Evolutionary conservation across 2,797 vertebrate species (phyloP), one percentile per base, ranked within the genome.

Genomic region (Leptodactylus fallax): DNA sequence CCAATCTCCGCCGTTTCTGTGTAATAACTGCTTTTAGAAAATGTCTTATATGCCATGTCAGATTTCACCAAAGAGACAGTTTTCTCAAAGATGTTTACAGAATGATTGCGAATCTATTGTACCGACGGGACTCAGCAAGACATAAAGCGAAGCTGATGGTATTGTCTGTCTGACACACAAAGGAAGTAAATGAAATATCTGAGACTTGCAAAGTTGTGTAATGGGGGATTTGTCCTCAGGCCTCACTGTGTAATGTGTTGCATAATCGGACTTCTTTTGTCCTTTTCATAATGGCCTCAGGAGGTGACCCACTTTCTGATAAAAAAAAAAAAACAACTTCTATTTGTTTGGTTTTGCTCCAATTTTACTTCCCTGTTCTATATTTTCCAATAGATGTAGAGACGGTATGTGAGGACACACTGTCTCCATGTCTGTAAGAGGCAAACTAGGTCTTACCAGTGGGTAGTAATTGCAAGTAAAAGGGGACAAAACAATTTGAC

Each of bases 301-400:
- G 60, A 85, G 65, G 77, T 88, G 87, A 88, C 87, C 87, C 87
- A 88, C 56, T 88, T 88, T 85, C 9, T 47, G 6, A 12, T 72
- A 45, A 63, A 84, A 8, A 71, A 72, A 53, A 45, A 21, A 17
- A 36, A 45, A 36, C 56, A 63, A 47, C 12, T 47, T n/a, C 27
- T 13, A 49, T 71, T 80, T 69, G 61, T 36, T 12, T 27, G 51
- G 16, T 72, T 56, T 58, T 77, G 21, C 3, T 71, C 10, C 65
- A 36, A 1, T 56, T 71, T 71, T 71, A 19, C 63, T 55, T 71
- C 6, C 5, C 23, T 51, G 8, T 25, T 83, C 17, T 71, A 21
- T 71, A 17, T n/a, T 83, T 17, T 36, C 17, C 23, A 71, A 80
- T 6, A 19, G 11, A 7, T 11, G 56, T 21, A 72, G 8, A 10